Conservation (phyloP, 2,797 vertebrate species). For the Melanotaenia maccullochi region DNA sequence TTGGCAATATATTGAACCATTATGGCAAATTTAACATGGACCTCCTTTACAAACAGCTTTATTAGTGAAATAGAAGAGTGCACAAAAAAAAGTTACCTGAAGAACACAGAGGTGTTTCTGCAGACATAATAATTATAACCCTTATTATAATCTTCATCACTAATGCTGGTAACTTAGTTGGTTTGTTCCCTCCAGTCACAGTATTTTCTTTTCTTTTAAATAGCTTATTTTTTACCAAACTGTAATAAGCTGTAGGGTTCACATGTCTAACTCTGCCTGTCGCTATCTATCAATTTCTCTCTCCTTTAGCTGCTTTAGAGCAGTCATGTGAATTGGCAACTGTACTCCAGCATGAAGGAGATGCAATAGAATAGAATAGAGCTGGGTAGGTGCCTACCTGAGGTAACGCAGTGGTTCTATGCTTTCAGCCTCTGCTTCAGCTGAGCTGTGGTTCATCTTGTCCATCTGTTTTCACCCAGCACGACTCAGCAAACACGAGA, state of each 20-base stretch:
- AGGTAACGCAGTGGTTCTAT: constrained; percentile 84
- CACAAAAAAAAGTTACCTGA: neutral
- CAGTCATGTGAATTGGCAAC: constrained; percentile 6
- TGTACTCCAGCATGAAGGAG: constrained; percentile 2
- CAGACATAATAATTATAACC: neutral
- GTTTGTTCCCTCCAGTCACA: neutral
- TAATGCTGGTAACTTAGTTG: constrained; percentile 16
- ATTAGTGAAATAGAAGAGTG: constrained; percentile 21
- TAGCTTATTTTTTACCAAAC: neutral
- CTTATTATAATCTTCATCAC: neutral
- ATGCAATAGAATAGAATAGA: neutral
- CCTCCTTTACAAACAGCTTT: constrained; percentile 36
- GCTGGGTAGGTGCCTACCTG: constrained; percentile 75
- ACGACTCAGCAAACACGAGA: constrained; percentile 50
- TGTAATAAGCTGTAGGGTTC: neutral
- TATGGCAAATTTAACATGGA: constrained; percentile 40
- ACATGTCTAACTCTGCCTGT: neutral
- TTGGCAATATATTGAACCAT: constrained; percentile 11
- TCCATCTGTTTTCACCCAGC: constrained; percentile 65
- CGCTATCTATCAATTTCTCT: neutral
- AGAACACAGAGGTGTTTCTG: neutral
- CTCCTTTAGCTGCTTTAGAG: constrained; percentile 3
- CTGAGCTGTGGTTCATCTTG: constrained; percentile 87
- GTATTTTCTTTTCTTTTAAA: neutral
- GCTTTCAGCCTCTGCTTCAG: constrained; percentile 80